Percentiles rank a stretch among this genome's conserved stretches.
Evolutionary conservation across 1,140 invertebrate species (phyloP).

Genomic region (Drosophila subobscura): DNA sequence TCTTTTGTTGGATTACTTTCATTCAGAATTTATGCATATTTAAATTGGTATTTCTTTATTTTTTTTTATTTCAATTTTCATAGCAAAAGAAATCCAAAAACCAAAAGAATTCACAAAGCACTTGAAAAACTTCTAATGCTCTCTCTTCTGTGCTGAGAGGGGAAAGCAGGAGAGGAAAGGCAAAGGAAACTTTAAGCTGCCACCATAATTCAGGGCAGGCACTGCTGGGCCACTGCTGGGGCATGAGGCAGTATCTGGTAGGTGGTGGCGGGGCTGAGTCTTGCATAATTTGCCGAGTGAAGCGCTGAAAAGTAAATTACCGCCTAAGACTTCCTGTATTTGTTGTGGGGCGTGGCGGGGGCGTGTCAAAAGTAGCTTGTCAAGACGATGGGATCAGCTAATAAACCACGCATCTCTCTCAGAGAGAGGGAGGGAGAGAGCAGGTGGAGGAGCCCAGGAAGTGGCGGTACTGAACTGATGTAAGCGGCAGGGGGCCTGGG

Average conservation of each 20-base stretch:
- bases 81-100: background rate
- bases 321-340: conserved; percentile 77
- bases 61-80: conserved; percentile 28
- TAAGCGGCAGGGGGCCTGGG: conserved; percentile 1
- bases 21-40: background rate
- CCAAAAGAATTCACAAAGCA: conserved; percentile 24
- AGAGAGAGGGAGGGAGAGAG: conserved; percentile 7
- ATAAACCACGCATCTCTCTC: conserved; percentile 69
- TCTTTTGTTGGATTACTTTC: no score
- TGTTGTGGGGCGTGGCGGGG: conserved; percentile 31
- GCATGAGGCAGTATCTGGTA: conserved; percentile 1
- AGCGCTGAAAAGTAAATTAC: conserved; percentile 78
- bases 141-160: background rate
- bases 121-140: conserved; percentile 54
- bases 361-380: conserved; percentile 78
- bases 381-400: conserved; percentile 77
- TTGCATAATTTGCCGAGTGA: conserved; percentile 76
- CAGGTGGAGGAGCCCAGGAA: conserved; percentile 2
- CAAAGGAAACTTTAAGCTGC: conserved; percentile 60
- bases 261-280: conserved; percentile 46
- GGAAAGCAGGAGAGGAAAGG: conserved; percentile 11
- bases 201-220: conserved; percentile 47
- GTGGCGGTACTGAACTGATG: no score
- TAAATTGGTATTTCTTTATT: conserved; percentile 32
- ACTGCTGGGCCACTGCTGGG: no score